Evolutionary conservation across 2,797 vertebrate genomes (phyloP).

Genomic region (Ataeniobius toweri): DNA sequence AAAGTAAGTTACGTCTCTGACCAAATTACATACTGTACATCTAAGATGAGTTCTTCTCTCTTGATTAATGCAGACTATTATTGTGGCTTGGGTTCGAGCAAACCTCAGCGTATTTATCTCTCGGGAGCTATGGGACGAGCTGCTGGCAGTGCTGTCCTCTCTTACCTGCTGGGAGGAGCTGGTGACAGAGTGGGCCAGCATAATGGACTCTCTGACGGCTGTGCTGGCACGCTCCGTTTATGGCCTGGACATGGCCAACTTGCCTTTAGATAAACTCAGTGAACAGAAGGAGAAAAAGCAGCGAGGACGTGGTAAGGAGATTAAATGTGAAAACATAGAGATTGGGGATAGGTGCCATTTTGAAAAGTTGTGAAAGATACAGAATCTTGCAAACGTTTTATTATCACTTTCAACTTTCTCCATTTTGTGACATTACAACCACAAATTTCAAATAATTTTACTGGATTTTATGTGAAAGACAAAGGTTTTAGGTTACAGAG

Average conservation of each 20-base stretch:
- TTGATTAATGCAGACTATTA: conserved; percentile 86
- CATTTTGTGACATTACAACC: background rate
- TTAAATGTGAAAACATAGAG: background rate
- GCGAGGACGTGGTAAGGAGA: conserved; percentile 88
- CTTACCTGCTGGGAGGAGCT: conserved; percentile 97
- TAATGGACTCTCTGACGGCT: conserved; percentile 96
- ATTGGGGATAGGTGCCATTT: background rate
- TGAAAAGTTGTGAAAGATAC: background rate
- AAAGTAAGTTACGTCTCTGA: background rate
- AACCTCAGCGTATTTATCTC: conserved; percentile 95
- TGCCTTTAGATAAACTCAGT: conserved; percentile 96
- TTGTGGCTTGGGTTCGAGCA: conserved; percentile 97
- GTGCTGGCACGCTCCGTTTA: conserved; percentile 94
- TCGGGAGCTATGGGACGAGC: conserved; percentile 97
- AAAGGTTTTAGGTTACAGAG: background rate
- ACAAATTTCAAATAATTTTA: background rate
- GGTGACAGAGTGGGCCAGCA: conserved; percentile 94
- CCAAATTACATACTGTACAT: conserved; percentile 8
- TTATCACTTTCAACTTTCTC: background rate
- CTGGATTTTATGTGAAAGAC: background rate
- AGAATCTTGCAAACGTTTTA: background rate
- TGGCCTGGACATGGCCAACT: conserved; percentile 91
- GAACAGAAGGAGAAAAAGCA: conserved; percentile 99
- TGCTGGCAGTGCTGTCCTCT: conserved; percentile 91
- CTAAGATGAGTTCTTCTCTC: conserved; percentile 34